These are phyloP conservation scores for Patella ulyssiponensis DNA, from an alignment of 2,888 invertebrate genomes.

Conservation along the genomic window DNA sequence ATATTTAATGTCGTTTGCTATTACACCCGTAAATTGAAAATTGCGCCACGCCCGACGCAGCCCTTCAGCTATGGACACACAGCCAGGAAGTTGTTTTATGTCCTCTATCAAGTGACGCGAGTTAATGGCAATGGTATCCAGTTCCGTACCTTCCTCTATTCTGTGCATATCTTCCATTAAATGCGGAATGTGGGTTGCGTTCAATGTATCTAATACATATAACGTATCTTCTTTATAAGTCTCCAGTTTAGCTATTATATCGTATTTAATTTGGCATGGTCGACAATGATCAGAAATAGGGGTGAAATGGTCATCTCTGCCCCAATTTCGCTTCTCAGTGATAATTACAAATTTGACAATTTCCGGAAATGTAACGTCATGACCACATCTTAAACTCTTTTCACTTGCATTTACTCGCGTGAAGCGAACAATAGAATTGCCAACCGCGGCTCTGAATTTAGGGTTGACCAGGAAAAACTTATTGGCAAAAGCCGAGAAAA, in stretches of 20 bases:
- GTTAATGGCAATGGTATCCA: background rate
- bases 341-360: background rate
- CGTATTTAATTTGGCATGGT: background rate
- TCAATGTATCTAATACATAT: background rate
- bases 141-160: background rate
- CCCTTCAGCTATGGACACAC: background rate
- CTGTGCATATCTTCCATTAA: background rate
- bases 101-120: too few species aligned
- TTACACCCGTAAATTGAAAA: constrained; percentile 4
- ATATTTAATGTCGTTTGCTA: background rate
- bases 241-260: background rate
- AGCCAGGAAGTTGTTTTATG: background rate
- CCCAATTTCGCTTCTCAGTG: background rate
- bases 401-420: background rate
- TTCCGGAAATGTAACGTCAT: constrained; percentile 3
- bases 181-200: background rate
- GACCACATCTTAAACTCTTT: background rate
- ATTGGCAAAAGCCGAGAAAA: background rate
- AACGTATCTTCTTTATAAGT: background rate
- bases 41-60: background rate
- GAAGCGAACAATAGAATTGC: background rate
- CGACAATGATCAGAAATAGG: background rate
- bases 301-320: background rate
- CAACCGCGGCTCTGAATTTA: too few species aligned
- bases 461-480: background rate